A percentile compares a stretch with the other conserved stretches of the same genome.
Evolutionary conservation across 2,113 vertebrate genomes (phyloP).

Genomic region (Verasper variegatus): DNA sequence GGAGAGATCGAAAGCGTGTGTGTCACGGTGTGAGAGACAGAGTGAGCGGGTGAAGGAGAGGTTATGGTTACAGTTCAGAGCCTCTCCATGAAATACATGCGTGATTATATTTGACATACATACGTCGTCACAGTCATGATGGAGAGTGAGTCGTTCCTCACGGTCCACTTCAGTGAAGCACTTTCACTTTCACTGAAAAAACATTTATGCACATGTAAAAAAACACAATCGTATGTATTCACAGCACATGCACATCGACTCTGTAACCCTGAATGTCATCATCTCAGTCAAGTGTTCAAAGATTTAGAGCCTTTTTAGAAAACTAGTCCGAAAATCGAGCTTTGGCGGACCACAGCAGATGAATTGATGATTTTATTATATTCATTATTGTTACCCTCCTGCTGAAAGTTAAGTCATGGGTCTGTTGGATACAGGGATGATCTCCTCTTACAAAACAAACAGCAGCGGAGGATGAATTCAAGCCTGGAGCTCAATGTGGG

Average conservation of each 20-base stretch:
- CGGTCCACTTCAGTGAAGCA: background rate
- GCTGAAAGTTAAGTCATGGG: conserved; percentile 22
- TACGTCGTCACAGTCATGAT: background rate
- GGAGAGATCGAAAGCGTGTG: conserved; percentile 3
- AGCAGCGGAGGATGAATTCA: background rate
- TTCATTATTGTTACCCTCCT: conserved; percentile 36
- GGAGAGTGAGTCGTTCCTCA: background rate
- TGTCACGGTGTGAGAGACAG: conserved; percentile 1
- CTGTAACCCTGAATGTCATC: conserved; percentile 39
- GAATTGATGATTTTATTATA: conserved; percentile 51
- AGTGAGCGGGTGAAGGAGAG: background rate
- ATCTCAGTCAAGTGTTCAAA: conserved; percentile 49
- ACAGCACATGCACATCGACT: conserved; percentile 2
- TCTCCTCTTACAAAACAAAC: too few relatives aligned
- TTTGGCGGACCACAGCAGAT: conserved; percentile 36
- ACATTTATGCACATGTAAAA: conserved; percentile 1
- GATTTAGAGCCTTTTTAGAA: conserved; percentile 57
- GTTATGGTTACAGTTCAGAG: conserved; percentile 2
- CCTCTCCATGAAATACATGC: background rate
- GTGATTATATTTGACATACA: background rate
- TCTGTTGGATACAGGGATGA: background rate
- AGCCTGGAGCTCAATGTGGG: background rate
- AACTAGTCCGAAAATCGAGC: conserved; percentile 44
- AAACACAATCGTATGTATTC: background rate
- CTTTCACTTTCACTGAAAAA: background rate